Conservation (phyloP, 30 jellyfish, hydroid and myxozoan genomes). For the Hydractinia symbiolongicarpus region DNA sequence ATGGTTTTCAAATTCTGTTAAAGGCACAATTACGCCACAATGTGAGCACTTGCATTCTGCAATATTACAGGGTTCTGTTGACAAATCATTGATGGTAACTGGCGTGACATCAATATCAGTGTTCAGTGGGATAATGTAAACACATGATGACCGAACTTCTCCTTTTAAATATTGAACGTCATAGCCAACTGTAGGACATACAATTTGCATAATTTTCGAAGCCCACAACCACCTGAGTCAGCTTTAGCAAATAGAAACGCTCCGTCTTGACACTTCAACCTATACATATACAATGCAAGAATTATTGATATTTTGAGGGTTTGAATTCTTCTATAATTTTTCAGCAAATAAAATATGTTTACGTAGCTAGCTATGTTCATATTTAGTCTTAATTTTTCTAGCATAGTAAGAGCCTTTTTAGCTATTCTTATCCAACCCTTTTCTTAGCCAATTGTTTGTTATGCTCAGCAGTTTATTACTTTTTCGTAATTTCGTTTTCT, state of each 20-base stretch:
- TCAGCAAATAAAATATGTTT: neutral
- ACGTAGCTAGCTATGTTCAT: no score
- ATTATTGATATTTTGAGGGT: no score
- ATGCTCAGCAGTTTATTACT: no score
- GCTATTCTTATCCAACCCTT: no score
- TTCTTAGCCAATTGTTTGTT: no score
- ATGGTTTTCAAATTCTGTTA: neutral
- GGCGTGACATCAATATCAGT: neutral
- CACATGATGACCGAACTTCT: neutral
- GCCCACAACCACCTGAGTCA: neutral
- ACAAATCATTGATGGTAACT: neutral
- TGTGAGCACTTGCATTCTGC: neutral
- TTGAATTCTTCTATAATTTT: neutral
- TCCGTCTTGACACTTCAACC: neutral
- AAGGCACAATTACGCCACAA: neutral
- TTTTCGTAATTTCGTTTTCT: no score
- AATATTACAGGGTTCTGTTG: neutral
- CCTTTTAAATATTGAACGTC: neutral
- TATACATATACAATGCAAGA: no score
- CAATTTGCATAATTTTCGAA: neutral
- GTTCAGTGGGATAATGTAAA: slow-evolving; percentile 3
- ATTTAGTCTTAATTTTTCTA: no score
- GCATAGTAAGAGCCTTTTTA: no score
- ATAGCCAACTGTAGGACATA: neutral
- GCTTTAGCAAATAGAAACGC: neutral